Evolutionary conservation across 2,888 invertebrate genomes (phyloP), one percentile per base, ranked within the genome.

Genomic region (Disparrhopalites patrizii): DNA sequence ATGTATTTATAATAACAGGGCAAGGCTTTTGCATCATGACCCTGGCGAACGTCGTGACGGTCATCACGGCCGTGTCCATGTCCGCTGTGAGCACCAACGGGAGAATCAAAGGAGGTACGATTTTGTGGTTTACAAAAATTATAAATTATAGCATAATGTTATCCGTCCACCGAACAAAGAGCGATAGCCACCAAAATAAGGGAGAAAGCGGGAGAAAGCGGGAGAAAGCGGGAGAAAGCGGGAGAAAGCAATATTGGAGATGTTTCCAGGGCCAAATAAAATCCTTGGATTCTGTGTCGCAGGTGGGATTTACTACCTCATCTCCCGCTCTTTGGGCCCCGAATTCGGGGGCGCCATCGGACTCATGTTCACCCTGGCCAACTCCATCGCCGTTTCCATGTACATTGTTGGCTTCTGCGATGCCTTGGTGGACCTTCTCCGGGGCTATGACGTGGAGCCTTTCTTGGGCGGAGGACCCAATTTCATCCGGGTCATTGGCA

Each of bases 401-500:
- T 84, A 85, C 77, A 81, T 84, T 43, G 84, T 86, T 47, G 85
- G 85, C 1, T 85, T 86, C 77, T 82, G 84, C 28, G 85, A 86
- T 76, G 82, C 83, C 31, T 76, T 84, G 78, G 77, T 76, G 65
- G 77, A 77, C 62, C 68, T 78, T 57, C 81, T 93, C 36, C 68
- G 66, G 58, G 82, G 79, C 60, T 82, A 81, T 70, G 86, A 82
- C 2, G 75, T 88, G 55, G 70, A 68, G 2, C 83, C 85, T 77
- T 91, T 95, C 73, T 79, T 92, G 15, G 93, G 93, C 78, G 86
- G 86, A 36, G 86, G 82, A 0, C 78, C 85, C 1, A 88, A 91
- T 76, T 94, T 94, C 77, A 87, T 90, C 5, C 84, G 95, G 72
- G 86, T 96, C 55, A 85, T 95, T 40, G 95, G 95, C 0, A 65